phyloP scores from a whole-genome alignment of 2,888 invertebrate species.

The Polydrusus cervinus region DNA sequence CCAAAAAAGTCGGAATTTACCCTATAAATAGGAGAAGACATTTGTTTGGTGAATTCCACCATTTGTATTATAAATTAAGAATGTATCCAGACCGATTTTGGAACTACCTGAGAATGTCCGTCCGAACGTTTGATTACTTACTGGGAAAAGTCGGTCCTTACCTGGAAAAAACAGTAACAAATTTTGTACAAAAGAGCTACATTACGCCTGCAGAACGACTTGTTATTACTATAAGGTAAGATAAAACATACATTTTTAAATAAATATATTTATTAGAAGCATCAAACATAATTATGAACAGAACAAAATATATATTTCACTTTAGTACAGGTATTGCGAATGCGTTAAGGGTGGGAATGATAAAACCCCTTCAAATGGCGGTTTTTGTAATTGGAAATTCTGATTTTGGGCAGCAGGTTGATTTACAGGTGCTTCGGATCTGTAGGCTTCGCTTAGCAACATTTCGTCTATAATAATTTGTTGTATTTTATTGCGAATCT shows the following conservation, averaged over 20 bases:
- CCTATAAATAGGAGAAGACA: conserved; percentile 33
- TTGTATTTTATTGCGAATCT: conserved; percentile 47
- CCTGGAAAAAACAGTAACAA: conserved; percentile 26
- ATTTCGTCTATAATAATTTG: neutral
- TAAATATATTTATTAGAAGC: conserved; percentile 6
- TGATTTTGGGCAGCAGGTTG: neutral
- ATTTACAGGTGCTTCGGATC: no score
- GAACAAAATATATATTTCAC: neutral
- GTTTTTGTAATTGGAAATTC: neutral
- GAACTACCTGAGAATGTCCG: conserved; percentile 26
- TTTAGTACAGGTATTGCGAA: neutral
- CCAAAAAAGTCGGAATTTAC: conserved; percentile 36
- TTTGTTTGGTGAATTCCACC: conserved; percentile 22
- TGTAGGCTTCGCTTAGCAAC: no score
- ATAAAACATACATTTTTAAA: conserved; percentile 2
- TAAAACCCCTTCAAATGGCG: neutral
- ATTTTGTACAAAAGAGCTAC: conserved; percentile 27
- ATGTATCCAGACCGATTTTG: conserved; percentile 23
- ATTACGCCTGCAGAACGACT: conserved; percentile 33
- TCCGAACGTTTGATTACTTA: neutral
- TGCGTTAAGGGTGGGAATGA: no score
- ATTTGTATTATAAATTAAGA: no score
- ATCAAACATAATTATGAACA: neutral
- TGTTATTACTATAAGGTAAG: conserved; percentile 31
- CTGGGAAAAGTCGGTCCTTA: conserved; percentile 15